phyloP scores from a whole-genome alignment of 2,797 vertebrate species.

The Hybognathus amarus region DNA sequence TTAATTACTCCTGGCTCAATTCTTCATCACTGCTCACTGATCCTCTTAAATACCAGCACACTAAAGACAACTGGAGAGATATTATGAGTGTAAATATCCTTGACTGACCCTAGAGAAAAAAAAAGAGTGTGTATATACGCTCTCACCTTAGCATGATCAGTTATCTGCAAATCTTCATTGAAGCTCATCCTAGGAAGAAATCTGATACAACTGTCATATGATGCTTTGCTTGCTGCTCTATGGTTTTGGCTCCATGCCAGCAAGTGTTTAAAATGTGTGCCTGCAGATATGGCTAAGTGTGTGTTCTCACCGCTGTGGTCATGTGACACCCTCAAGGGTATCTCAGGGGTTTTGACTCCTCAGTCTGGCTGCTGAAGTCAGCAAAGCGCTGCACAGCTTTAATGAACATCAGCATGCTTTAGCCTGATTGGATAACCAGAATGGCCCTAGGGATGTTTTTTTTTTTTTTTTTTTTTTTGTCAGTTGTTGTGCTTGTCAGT shows the following conservation, averaged over 20 bases:
- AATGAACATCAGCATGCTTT: slow-evolving; percentile 68
- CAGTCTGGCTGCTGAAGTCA: slow-evolving; percentile 67
- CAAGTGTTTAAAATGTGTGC: neutral
- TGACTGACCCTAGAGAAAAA: slow-evolving; percentile 21
- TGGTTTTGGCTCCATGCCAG: slow-evolving; percentile 32
- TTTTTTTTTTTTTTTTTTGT: slow-evolving; percentile 27
- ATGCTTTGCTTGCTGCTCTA: slow-evolving; percentile 17
- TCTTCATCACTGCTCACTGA: slow-evolving; percentile 34
- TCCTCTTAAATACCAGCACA: slow-evolving; percentile 40
- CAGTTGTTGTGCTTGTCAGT: slow-evolving; percentile 8
- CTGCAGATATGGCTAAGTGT: slow-evolving; percentile 7
- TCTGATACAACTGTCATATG: neutral
- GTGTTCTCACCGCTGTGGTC: slow-evolving; percentile 12
- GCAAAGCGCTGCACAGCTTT: slow-evolving; percentile 68
- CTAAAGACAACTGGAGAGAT: slow-evolving; percentile 25
- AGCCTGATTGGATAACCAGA: slow-evolving; percentile 72
- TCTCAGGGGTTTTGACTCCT: slow-evolving; percentile 17
- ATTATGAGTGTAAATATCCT: slow-evolving; percentile 31
- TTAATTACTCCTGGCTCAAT: slow-evolving; percentile 44
- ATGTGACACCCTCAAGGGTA: slow-evolving; percentile 48
- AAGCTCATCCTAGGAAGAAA: neutral
- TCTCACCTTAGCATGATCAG: neutral
- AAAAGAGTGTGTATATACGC: neutral
- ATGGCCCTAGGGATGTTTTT: slow-evolving; percentile 31
- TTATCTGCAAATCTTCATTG: slow-evolving; percentile 8